Base-by-base conservation (phyloP, 2,797 vertebrate species). In the Epinephelus awoara region DNA sequence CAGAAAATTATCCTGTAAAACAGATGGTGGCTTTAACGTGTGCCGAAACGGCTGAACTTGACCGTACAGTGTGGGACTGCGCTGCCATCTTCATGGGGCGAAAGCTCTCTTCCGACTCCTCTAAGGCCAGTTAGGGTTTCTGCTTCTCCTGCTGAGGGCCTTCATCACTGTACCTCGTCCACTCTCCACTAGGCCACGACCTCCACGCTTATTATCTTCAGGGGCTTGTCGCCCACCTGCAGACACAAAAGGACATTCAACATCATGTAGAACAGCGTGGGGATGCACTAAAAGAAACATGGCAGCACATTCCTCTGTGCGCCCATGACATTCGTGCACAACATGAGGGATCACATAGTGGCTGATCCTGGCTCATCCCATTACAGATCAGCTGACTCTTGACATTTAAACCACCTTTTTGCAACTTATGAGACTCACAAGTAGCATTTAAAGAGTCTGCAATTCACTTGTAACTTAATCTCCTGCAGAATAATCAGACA, bases 171-270 rank as follows among this genome's bases (percentile, higher is more conserved):
- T 94, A 92, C 0, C 96, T 95, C 85, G 96, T 93, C 81, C 84
- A 88, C 95, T 95, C 93, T 96, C 95, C n/a, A 93, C 94, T 50
- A 97, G 93, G 92, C 94, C 95, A 87, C 93, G 86, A 92, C 90
- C 93, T 89, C 93, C 90, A 59, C 93, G 86, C 72, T 94, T 90
- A 84, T 93, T 90, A 84, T 93, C 95, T 61, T 90, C 93, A 89
- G 95, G 95, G 92, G 94, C 94, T 94, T 96, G 93, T 89, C 93
- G 94, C 90, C 94, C 94, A 89, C 94, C 97, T 97, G 71, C 50
- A 71, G 50, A 85, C 51, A 74, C 50, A 84, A 44, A 58, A 14
- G 52, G 18, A 77, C 50, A 72, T 67, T 80, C 23, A 68, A 59
- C 68, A 12, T 23, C 47, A 63, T 25, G 58, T 55, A 38, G 64